These are phyloP conservation scores for Pristionchus mayeri DNA, from an alignment of 2,888 invertebrate genomes.

Conservation along the genomic window DNA sequence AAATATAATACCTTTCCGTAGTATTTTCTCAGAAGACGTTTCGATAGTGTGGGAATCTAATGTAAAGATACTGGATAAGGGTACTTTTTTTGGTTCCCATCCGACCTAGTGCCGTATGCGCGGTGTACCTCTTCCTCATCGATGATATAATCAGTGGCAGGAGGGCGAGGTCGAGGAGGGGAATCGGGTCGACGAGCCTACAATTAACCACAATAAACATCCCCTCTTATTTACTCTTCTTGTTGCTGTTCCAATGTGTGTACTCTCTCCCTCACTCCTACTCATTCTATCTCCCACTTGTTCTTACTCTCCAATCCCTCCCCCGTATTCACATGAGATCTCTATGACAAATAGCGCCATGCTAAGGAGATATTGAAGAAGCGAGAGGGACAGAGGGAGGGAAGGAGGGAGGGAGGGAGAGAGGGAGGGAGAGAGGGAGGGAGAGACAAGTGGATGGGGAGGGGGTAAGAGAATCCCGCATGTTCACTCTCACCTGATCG, in stretches of 20 bases:
- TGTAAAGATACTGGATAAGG: too few relatives aligned
- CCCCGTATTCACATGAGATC: conserved; percentile 10
- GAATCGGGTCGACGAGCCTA: conserved; percentile 59
- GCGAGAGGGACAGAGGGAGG: too few relatives aligned
- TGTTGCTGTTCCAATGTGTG: neutral
- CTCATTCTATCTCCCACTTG: neutral
- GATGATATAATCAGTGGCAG: conserved; percentile 74
- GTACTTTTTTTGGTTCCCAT: too few relatives aligned
- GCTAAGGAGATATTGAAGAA: conserved; percentile 12
- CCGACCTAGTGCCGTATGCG: neutral
- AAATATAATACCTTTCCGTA: too few relatives aligned
- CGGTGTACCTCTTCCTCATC: conserved; percentile 70
- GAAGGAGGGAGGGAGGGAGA: neutral
- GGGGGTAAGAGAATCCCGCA: too few relatives aligned
- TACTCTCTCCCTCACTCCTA: neutral
- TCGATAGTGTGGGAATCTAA: too few relatives aligned
- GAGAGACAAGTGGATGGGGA: neutral
- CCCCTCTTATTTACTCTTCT: too few relatives aligned
- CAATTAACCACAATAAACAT: too few relatives aligned
- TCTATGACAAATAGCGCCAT: conserved; percentile 8
- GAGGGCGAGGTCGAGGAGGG: conserved; percentile 65
- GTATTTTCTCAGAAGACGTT: too few relatives aligned
- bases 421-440: neutral
- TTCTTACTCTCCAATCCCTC: neutral
- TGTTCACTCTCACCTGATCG: conserved; percentile 71